Percentiles rank a stretch among this genome's conserved stretches.
These are phyloP conservation scores for Sporophila hypoxantha DNA, from an alignment of 2,113 vertebrate genomes.

Conservation along the genomic window DNA sequence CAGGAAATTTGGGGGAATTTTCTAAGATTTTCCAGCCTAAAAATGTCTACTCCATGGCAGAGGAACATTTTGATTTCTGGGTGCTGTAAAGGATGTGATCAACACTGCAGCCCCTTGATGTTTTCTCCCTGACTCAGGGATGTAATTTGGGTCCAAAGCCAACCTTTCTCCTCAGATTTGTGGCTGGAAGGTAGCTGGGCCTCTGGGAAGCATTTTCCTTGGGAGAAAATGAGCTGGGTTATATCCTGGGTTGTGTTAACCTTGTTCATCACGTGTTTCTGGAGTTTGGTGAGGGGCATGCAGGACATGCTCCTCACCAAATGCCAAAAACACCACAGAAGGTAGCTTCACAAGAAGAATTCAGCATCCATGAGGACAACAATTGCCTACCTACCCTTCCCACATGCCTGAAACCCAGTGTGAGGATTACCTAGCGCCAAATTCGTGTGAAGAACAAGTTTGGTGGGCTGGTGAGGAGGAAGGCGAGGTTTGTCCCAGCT, in stretches of 20 bases:
- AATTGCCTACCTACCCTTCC: not conserved
- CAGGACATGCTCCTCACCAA: not conserved
- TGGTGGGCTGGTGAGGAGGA: not conserved
- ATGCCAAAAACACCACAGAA: accelerated
- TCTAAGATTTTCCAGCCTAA: not conserved
- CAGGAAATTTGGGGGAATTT: not conserved
- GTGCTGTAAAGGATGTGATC: not conserved
- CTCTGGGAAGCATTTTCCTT: not conserved
- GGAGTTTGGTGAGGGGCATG: not conserved
- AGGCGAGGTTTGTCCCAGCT: not conserved
- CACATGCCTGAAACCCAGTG: accelerated
- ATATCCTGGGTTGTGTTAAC: accelerated
- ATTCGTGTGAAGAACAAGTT: not conserved
- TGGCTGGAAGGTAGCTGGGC: not conserved
- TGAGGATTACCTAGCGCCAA: not conserved
- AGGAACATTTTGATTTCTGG: not conserved
- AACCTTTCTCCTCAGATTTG: not conserved
- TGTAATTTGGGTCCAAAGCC: not conserved
- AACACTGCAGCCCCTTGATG: not conserved
- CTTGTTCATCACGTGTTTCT: accelerated
- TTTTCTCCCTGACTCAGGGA: not conserved
- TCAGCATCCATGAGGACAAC: not conserved
- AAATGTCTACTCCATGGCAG: not conserved
- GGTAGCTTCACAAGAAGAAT: not conserved
- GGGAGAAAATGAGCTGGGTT: not conserved